Percentiles rank a stretch among this genome's conserved stretches.
Evolutionary conservation across 1,140 invertebrate species (phyloP).

Genomic region (Cheumatopsyche charites): DNA sequence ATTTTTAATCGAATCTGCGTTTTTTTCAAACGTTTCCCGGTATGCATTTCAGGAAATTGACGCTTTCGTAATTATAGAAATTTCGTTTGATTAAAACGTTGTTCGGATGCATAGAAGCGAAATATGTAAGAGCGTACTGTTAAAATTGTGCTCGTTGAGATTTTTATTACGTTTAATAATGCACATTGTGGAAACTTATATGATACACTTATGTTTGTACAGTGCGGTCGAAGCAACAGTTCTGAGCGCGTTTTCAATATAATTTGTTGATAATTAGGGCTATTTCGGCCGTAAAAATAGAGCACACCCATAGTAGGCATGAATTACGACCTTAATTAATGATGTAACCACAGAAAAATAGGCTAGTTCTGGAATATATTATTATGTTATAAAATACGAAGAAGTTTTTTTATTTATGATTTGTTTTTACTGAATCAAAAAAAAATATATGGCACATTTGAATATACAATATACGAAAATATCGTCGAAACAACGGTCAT

Average conservation of each 20-base stretch:
- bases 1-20: too few relatives aligned
- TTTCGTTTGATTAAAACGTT: too few relatives aligned
- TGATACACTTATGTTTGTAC: constrained; percentile 5
- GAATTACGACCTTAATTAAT: constrained; percentile 14
- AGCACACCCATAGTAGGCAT: background rate
- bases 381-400: too few relatives aligned
- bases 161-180: constrained; percentile 18
- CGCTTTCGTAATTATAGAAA: too few relatives aligned
- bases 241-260: background rate
- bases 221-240: background rate
- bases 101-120: background rate
- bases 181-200: constrained; percentile 12
- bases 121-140: background rate
- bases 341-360: background rate
- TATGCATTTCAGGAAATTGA: too few relatives aligned
- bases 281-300: constrained; percentile 1
- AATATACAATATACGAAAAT: too few relatives aligned
- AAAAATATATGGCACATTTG: background rate
- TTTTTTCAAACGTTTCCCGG: too few relatives aligned
- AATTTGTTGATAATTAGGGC: constrained; percentile 27
- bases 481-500: too few relatives aligned
- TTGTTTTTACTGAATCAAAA: too few relatives aligned
- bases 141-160: constrained; percentile 11
- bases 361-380: background rate
- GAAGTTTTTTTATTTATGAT: too few relatives aligned